Base-by-base conservation (phyloP, 2,797 vertebrate species). In the Orestias chungarensis region DNA sequence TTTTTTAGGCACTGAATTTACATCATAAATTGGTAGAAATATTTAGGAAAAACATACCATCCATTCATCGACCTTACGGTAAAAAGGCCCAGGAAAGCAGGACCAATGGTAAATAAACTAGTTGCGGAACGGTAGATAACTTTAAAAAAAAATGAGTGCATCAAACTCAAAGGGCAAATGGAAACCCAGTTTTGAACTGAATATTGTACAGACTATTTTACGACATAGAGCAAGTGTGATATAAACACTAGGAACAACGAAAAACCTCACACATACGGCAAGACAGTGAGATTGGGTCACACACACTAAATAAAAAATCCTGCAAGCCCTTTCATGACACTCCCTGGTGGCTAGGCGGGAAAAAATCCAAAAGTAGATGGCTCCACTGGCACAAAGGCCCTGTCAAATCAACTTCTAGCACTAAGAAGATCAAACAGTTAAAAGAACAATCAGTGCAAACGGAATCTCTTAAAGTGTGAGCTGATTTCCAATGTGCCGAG, bases 281-380 rank as follows among this genome's bases (percentile, higher is more conserved):
- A 68, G 74, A 57, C 40, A 12, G 4, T 82, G 55, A 47, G 57
- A 78, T 9, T 67, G 43, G 68, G 74, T 38, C 11, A 49, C 75
- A 72, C 75, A 72, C 73, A 52, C 78, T 92, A 91, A 89, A 92
- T 86, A 89, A 88, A 88, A 91, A 78, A 92, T 89, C 77, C 73
- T 31, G 54, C 66, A 73, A 86, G 64, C 66, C 74, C 87, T 92
- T 90, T 89, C 77, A 90, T 89, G 86, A 88, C 77, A 46, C 46
- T 83, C 85, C 74, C 82, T 62, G 71, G 75, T 76, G 86, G 79
- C 52, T 67, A 70, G 61, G 73, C 70, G 72, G 73, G 73, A 82
- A 80, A 74, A 85, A 87, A 83, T 80, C 86, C 80, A 87, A 87
- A n/a, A 87, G 80, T 82, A 83, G 72, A 86, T 84, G 15, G 70